phyloP scores from a whole-genome alignment of 2,113 vertebrate genomes.

The Cochlearius cochlearius region DNA sequence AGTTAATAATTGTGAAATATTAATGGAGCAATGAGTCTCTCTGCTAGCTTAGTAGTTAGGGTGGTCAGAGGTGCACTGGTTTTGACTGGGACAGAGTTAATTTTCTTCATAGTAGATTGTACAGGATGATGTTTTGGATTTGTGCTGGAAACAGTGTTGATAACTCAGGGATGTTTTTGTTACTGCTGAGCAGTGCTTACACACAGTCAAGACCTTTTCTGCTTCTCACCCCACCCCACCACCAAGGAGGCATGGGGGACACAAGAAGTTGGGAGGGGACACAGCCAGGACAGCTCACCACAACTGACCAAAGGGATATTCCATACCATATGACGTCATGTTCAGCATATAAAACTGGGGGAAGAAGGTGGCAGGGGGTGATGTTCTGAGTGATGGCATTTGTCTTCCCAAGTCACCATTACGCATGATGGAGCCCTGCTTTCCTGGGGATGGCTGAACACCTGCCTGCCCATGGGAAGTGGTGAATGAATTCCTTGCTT shows the following conservation, averaged over 20 bases:
- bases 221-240: neutral
- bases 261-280: neutral
- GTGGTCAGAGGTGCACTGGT: neutral
- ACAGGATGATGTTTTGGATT: neutral
- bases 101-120: neutral
- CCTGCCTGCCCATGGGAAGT: neutral
- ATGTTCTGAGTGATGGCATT: fast-evolving
- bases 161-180: neutral
- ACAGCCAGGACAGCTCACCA: neutral
- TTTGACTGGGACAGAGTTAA: neutral
- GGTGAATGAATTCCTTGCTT: neutral
- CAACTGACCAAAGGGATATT: neutral
- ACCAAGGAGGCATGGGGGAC: neutral
- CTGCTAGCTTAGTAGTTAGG: neutral
- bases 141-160: neutral
- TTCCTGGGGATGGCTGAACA: neutral
- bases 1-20: neutral
- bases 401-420: neutral
- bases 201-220: too few relatives aligned
- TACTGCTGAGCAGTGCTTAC: too few relatives aligned
- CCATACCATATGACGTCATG: neutral
- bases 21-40: neutral
- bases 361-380: too few relatives aligned
- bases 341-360: neutral
- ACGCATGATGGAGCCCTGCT: fast-evolving